Percentiles rank a stretch among this genome's conserved stretches.
These are phyloP conservation scores for Drosophila nebulosa DNA, from an alignment of 1,140 invertebrate genomes.

Conservation along the genomic window DNA sequence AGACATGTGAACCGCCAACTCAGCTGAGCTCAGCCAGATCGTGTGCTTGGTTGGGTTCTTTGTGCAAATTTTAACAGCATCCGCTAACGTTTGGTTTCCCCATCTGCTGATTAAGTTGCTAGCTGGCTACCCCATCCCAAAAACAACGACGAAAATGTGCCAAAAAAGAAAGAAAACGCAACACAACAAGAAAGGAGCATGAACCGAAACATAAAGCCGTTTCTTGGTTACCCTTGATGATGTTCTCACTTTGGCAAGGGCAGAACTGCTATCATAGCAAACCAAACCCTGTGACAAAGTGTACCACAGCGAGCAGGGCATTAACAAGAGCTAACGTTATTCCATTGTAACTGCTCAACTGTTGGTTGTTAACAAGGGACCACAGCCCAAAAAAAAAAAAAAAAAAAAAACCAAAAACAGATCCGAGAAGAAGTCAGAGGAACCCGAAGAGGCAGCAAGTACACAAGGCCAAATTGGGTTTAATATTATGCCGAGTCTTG, in stretches of 20 bases:
- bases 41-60: conserved; percentile 26
- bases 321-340: conserved; percentile 62
- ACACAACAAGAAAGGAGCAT: conserved; percentile 19
- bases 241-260: conserved; percentile 1
- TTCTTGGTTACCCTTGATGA: conserved; percentile 11
- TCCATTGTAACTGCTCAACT: conserved; percentile 61
- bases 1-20: conserved; percentile 37
- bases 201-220: background rate
- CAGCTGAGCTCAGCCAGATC: conserved; percentile 5
- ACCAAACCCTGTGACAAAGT: background rate
- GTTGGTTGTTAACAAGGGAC: conserved; percentile 74
- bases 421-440: no score
- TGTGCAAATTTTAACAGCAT: conserved; percentile 71
- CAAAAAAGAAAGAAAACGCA: conserved; percentile 59
- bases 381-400: conserved; percentile 39
- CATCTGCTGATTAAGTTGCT: conserved; percentile 72
- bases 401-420: background rate
- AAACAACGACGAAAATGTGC: conserved; percentile 39
- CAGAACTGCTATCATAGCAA: background rate
- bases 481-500: conserved; percentile 67
- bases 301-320: conserved; percentile 29
- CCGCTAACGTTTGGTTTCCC: conserved; percentile 51
- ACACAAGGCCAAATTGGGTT: conserved; percentile 61
- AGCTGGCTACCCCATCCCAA: conserved; percentile 9
- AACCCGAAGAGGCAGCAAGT: conserved; percentile 37